phyloP scores from a whole-genome alignment of 2,113 vertebrate genomes.

The Xenopus borealis region DNA sequence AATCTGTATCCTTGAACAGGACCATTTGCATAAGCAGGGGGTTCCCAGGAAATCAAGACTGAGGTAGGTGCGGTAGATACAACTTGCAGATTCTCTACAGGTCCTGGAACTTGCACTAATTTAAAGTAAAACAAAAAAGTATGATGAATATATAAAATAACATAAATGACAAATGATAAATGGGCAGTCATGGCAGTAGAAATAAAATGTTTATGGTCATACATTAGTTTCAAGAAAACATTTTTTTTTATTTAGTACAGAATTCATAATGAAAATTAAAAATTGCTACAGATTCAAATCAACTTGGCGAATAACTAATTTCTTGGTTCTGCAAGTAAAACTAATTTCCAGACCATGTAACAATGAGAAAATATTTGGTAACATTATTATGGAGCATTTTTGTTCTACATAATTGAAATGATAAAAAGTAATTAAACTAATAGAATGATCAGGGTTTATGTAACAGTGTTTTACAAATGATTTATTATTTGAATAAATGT shows the following conservation, averaged over 20 bases:
- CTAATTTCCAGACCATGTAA: not conserved
- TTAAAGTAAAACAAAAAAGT: conserved; percentile 28
- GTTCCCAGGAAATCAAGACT: conserved; percentile 81
- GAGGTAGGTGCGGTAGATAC: conserved; percentile 79
- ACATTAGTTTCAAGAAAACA: not conserved
- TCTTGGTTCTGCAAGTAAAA: not conserved
- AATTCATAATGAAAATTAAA: not conserved
- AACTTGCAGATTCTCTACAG: conserved; percentile 74
- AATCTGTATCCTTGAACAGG: conserved; percentile 85
- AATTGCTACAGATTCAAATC: not conserved
- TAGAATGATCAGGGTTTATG: conserved; percentile 5
- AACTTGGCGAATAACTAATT: not conserved
- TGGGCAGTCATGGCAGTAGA: no score
- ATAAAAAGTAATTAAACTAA: conserved; percentile 16
- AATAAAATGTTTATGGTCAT: not conserved
- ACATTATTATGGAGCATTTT: not conserved
- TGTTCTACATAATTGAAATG: not conserved
- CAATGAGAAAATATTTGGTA: not conserved
- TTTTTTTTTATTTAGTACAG: not conserved
- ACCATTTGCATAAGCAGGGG: conserved; percentile 77
- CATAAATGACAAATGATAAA: no score
- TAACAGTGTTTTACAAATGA: conserved; percentile 3
- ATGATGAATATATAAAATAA: not conserved
- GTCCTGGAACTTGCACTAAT: conserved; percentile 81
- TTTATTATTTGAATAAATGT: conserved; percentile 23